phyloP scores from a whole-genome alignment of 2,888 invertebrate genomes.

The Lysandra bellargus region DNA sequence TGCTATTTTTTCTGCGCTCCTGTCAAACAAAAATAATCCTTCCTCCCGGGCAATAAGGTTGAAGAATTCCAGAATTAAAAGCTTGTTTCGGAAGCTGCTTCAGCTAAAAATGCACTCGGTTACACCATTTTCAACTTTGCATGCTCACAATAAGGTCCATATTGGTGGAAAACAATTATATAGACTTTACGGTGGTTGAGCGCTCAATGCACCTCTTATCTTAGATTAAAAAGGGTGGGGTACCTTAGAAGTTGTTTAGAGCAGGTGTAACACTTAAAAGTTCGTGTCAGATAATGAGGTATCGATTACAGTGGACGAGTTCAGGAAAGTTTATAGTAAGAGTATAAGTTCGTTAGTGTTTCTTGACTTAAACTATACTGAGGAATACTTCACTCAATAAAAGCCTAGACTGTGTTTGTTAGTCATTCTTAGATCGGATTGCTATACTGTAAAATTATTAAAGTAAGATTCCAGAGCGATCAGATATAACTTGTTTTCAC shows the following conservation, averaged over 20 bases:
- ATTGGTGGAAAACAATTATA: slow-evolving; percentile 41
- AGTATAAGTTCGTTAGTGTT: not conserved
- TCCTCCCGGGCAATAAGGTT: not conserved
- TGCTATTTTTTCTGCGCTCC: slow-evolving; percentile 44
- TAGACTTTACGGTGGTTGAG: slow-evolving; percentile 64
- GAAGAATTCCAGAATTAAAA: slow-evolving; percentile 19
- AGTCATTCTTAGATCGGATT: too few relatives aligned
- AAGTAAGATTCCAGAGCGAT: too few relatives aligned
- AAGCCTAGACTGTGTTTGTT: too few relatives aligned
- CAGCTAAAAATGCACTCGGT: slow-evolving; percentile 41
- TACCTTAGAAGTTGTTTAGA: slow-evolving; percentile 46
- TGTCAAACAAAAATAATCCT: slow-evolving; percentile 30
- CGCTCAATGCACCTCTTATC: slow-evolving; percentile 77
- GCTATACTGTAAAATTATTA: too few relatives aligned
- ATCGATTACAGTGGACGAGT: not conserved
- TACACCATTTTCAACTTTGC: slow-evolving; percentile 29
- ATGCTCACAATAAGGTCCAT: slow-evolving; percentile 34
- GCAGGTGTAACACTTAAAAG: slow-evolving; percentile 48
- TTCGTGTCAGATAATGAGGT: not conserved
- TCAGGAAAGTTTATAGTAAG: not conserved
- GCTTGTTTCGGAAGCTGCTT: slow-evolving; percentile 40
- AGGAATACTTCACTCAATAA: too few relatives aligned
- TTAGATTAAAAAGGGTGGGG: slow-evolving; percentile 74
- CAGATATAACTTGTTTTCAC: too few relatives aligned
- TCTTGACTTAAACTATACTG: too few relatives aligned